Evolutionary conservation across 1,140 invertebrate species (phyloP), one percentile per base, ranked within the genome.

Genomic region (Monomorium pharaonis): DNA sequence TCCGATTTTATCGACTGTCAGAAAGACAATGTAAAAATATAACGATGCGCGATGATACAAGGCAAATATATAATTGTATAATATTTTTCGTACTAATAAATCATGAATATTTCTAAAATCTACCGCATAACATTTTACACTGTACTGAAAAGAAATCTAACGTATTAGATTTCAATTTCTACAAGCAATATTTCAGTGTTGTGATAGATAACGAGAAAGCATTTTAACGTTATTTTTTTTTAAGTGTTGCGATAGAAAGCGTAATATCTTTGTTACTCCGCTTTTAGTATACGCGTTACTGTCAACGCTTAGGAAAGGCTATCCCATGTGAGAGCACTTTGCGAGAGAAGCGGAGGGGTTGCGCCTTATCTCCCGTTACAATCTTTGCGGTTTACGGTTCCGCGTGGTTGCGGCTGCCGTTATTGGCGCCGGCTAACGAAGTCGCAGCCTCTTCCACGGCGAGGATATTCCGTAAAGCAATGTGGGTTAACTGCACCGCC

Each of bases 391-490:
- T 65, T 69, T 30, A 69, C 16, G 14, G 27, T 56, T 81, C 37
- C 30, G 33, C 78, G 16, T n/a, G 51, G 47, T 54, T 37, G 74
- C 74, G 42, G n/a, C 47, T 72, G 37, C 44, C 65, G 21, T 72
- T 83, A 60, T 83, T 51, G 67, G 51, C 37, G 51, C 51, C 51
- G 14, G 27, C 37, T 83, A 83, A 81, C 78, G 65, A 81, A 83
- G 78, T 72, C 14, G 65, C 16, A 30, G 16, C 51, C 24, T 58
- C 10, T 30, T 21, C 37, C 37, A 47, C 24, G 42, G 30, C 7
- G 9, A 14, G n/a, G 44, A 3, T 47, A 37, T 51, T 81, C 14
- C 63, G 47, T n/a, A n/a, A n/a, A n/a, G 65, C 14, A 30, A 83
- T 74, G 27, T 83, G 67, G 78, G 67, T 83, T 72, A 83, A 83